Conservation (phyloP, 1,140 invertebrate species). For the Tetramorium simillimum region DNA sequence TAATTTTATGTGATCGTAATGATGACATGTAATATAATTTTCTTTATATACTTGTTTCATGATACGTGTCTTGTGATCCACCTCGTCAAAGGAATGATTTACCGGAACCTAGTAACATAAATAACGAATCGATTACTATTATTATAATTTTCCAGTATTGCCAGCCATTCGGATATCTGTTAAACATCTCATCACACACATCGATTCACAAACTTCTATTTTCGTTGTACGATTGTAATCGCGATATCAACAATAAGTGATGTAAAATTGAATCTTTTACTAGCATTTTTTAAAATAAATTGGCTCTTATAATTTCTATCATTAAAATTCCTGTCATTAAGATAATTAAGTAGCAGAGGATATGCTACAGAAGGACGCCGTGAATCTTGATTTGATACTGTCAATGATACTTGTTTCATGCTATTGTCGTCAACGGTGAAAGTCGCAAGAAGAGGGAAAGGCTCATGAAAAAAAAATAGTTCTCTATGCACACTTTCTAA, state of each 20-base stretch:
- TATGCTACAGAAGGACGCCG: neutral
- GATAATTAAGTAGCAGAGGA: neutral
- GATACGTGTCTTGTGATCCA: neutral
- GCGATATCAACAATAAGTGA: too few species aligned
- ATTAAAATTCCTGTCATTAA: neutral
- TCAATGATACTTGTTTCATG: neutral
- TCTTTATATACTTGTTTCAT: neutral
- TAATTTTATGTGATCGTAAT: neutral
- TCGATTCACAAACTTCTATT: neutral
- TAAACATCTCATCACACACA: neutral
- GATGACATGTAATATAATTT: neutral
- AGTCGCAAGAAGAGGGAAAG: conserved; percentile 61
- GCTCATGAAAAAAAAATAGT: conserved; percentile 36
- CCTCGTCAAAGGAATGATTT: neutral
- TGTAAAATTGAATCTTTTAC: neutral
- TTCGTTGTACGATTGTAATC: neutral
- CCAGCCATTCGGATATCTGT: neutral
- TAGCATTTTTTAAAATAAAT: neutral
- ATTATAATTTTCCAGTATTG: neutral
- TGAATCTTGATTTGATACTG: conserved; percentile 1
- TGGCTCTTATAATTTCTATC: neutral
- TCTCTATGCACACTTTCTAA: conserved; percentile 67
- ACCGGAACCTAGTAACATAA: neutral
- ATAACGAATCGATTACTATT: neutral
- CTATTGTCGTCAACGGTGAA: conserved; percentile 64